Evolutionary conservation across 2,113 vertebrate genomes (phyloP).

Genomic region (Hemicordylus capensis): DNA sequence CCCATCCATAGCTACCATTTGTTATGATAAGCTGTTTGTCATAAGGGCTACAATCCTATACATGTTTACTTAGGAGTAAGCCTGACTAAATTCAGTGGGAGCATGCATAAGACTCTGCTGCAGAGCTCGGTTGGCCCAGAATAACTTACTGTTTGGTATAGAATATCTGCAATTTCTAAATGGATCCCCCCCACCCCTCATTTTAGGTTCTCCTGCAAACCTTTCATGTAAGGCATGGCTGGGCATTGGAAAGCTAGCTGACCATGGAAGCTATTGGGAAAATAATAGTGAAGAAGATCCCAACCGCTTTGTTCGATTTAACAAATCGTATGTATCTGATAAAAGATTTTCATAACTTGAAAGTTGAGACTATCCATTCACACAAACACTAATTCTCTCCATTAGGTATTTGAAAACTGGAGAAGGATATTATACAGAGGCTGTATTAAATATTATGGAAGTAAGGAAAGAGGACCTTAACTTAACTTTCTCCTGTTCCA

Average conservation of each 20-base stretch:
- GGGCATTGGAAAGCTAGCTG: slow-evolving; percentile 50
- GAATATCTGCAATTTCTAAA: background rate
- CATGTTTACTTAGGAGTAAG: background rate
- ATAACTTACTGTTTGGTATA: background rate
- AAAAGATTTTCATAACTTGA: background rate
- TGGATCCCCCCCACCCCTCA: background rate
- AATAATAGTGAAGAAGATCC: background rate
- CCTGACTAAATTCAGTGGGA: too few relatives aligned
- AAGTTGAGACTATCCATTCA: background rate
- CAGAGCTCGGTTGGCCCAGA: background rate
- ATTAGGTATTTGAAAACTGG: slow-evolving; percentile 38
- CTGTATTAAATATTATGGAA: slow-evolving; percentile 50
- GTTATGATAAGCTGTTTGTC: too few relatives aligned
- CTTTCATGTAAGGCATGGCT: slow-evolving; percentile 67
- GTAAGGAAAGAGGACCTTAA: slow-evolving; percentile 66
- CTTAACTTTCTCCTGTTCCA: slow-evolving; percentile 58
- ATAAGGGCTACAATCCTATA: background rate
- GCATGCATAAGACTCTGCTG: background rate
- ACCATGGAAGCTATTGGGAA: slow-evolving; percentile 30
- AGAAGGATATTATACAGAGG: slow-evolving; percentile 34
- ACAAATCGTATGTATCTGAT: slow-evolving; percentile 40
- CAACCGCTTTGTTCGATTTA: slow-evolving; percentile 37
- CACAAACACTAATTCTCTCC: slow-evolving; percentile 10
- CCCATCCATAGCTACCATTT: too few relatives aligned
- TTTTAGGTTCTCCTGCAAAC: slow-evolving; percentile 56